phyloP scores from a whole-genome alignment of 2,113 vertebrate species.

The Protomyctophum bolini region DNA sequence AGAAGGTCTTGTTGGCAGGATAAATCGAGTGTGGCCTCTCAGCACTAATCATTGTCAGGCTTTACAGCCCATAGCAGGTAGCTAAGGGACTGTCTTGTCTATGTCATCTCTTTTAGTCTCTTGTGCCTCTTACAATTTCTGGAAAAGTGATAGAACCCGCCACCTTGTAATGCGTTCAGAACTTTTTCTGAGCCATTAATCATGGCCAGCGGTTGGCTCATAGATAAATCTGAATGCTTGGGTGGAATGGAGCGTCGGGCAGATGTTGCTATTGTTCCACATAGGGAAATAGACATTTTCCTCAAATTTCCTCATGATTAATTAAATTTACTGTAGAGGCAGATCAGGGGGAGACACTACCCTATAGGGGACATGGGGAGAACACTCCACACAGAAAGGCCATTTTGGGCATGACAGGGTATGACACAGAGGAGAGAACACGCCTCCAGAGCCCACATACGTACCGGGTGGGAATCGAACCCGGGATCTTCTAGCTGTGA shows the following conservation, averaged over 20 bases:
- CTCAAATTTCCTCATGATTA: not conserved
- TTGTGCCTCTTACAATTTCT: constrained; percentile 29
- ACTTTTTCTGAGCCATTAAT: constrained; percentile 35
- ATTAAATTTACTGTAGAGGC: too few relatives aligned
- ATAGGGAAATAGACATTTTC: not conserved
- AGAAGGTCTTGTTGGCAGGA: not conserved
- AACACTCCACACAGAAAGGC: too few relatives aligned
- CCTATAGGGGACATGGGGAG: too few relatives aligned
- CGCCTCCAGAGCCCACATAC: too few relatives aligned
- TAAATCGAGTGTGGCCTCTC: not conserved
- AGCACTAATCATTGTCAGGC: not conserved
- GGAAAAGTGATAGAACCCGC: constrained; percentile 6
- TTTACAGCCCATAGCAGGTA: not conserved
- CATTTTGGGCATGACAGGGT: too few relatives aligned
- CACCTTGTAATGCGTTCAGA: constrained; percentile 31
- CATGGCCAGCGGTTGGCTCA: constrained; percentile 28
- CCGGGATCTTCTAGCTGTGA: not conserved
- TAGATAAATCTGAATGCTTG: constrained; percentile 19
- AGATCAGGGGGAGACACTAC: too few relatives aligned
- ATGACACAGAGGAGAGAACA: too few relatives aligned
- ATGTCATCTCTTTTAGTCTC: constrained; percentile 10
- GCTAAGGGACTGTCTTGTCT: not conserved
- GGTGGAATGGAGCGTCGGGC: constrained; percentile 12
- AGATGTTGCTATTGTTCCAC: constrained; percentile 1
- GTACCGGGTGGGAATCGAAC: too few relatives aligned